These are phyloP conservation scores for Neosilurus mollespiculum DNA, from an alignment of 2,797 vertebrate genomes.

Conservation along the genomic window DNA sequence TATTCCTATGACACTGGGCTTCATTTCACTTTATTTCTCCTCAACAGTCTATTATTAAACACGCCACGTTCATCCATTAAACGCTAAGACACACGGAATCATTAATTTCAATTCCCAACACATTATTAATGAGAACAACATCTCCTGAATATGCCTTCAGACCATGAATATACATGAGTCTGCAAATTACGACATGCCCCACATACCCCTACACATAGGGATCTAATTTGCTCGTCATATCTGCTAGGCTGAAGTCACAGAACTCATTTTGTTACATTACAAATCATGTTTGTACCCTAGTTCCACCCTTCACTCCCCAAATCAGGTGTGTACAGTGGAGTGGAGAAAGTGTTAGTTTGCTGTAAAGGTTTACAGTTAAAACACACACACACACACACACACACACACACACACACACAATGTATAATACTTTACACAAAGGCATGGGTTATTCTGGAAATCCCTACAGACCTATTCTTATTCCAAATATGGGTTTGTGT, in stretches of 20 bases:
- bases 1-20: not conserved
- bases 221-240: too few relatives aligned
- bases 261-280: not conserved
- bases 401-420: not conserved
- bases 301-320: too few relatives aligned
- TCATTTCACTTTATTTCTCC: not conserved
- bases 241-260: not conserved
- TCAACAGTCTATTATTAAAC: not conserved
- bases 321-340: not conserved
- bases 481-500: slow-evolving; percentile 42
- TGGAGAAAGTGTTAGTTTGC: not conserved
- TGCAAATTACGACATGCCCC: not conserved
- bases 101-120: not conserved
- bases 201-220: not conserved
- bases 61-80: not conserved
- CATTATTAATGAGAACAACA: not conserved
- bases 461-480: slow-evolving; percentile 33
- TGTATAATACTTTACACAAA: slow-evolving; percentile 14
- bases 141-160: too few relatives aligned
- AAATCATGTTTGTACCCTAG: not conserved
- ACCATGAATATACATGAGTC: not conserved
- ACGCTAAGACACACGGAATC: not conserved
- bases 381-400: not conserved
- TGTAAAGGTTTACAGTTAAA: not conserved
- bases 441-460: slow-evolving; percentile 17